A percentile compares a stretch with the other conserved stretches of the same genome.
Conservation (phyloP, 2,113 vertebrate genomes). For the Sitta europaea region DNA sequence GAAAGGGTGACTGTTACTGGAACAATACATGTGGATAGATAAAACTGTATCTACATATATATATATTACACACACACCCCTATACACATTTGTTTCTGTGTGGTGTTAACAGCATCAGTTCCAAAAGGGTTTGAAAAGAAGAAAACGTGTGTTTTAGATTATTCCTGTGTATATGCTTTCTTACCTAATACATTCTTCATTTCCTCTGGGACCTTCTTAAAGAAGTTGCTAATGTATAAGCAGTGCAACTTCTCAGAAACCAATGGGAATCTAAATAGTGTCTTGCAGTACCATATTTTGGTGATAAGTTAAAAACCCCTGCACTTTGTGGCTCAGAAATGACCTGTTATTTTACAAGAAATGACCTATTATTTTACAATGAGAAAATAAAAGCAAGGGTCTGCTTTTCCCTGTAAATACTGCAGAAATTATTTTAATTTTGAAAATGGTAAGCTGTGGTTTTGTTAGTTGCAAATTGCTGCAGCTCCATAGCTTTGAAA, state of each 20-base stretch:
- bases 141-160: not conserved
- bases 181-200: not conserved
- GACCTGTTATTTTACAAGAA: constrained; percentile 39
- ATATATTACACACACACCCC: not conserved
- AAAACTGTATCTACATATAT: not conserved
- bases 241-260: constrained; percentile 23
- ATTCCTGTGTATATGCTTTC: not conserved
- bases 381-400: constrained; percentile 3
- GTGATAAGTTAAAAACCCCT: not conserved
- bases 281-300: constrained; percentile 21
- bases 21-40: not conserved
- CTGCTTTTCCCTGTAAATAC: not conserved
- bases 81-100: not conserved
- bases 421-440: not conserved
- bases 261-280: not conserved
- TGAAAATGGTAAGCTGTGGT: not conserved
- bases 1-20: constrained; percentile 31
- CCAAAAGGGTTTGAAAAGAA: not conserved
- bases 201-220: not conserved
- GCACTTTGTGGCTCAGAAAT: constrained; percentile 7
- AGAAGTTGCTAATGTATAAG: not conserved
- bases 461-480: not conserved
- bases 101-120: not conserved
- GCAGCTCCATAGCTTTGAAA: not conserved
- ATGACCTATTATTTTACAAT: constrained; percentile 25